A percentile compares a stretch with the other conserved stretches of the same genome.
phyloP scores from a whole-genome alignment of 2,113 vertebrate genomes.

The Uropsilus gracilis region DNA sequence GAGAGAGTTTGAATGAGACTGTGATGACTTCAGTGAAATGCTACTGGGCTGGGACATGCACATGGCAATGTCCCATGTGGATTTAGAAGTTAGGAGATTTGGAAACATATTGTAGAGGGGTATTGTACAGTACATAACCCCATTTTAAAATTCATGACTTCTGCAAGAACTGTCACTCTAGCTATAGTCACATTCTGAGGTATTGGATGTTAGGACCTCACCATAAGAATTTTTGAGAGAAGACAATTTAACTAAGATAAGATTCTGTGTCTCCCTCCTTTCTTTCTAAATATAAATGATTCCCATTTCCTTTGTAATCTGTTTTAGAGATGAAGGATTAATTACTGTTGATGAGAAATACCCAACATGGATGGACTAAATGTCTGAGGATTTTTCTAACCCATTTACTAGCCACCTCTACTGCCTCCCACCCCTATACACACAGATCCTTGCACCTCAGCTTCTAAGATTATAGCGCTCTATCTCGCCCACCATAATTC shows the following conservation, averaged over 20 bases:
- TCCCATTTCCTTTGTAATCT: background rate
- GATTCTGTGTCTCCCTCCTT: background rate
- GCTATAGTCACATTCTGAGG: background rate
- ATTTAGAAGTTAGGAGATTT: background rate
- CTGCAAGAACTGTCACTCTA: background rate
- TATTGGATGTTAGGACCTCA: background rate
- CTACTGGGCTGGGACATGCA: background rate
- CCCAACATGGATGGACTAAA: background rate
- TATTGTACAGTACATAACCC: too few relatives aligned
- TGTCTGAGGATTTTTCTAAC: background rate
- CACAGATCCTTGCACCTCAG: background rate
- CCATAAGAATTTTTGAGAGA: background rate
- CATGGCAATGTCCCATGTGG: background rate
- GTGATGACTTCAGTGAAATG: background rate
- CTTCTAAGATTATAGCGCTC: background rate
- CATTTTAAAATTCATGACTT: background rate
- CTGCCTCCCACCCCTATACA: background rate
- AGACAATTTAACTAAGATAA: background rate
- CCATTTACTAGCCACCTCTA: background rate
- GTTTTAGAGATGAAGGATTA: background rate
- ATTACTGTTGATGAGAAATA: background rate
- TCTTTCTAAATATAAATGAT: background rate
- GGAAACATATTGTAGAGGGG: background rate
- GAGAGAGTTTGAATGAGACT: background rate
- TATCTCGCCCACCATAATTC: background rate